Evolutionary conservation across 2,888 invertebrate genomes (phyloP), one percentile per base, ranked within the genome.

Genomic region (Campaea margaritaria): DNA sequence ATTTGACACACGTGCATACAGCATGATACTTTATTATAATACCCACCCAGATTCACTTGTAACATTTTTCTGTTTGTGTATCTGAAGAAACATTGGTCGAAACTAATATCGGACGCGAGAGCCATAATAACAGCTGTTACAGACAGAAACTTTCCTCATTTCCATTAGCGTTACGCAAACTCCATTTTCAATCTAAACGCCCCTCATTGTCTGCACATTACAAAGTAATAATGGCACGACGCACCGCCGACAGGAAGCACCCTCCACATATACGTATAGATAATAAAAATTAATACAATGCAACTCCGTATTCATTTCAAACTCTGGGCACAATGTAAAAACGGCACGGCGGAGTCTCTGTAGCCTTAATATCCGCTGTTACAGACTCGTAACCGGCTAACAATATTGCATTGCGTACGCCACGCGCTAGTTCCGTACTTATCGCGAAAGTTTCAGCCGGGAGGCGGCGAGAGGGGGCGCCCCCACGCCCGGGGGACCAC

Each of bases 401-500:
- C 91, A 91, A 91, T 92, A 91, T 92, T 91, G 91, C 89, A 85
- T 89, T 91, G 91, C 91, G 91, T 92, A 90, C 89, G 82, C 85
- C 85, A 90, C 91, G 90, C 91, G 91, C 87, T 91, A 90, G 90
- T 91, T 91, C 86, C 83, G 87, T 89, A 92, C 91, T 91, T 91
- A 91, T 91, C 91, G 89, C 87, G 84, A 91, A 92, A 92, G 84
- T 92, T 92, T 89, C 91, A 89, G 90, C 85, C 82, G 81, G 80
- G 85, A 82, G 77, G 80, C 86, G 82, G 77, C 85, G 82, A 74
- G 71, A 67, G 66, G 70, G 68, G 74, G 74, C 58, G 59, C 58
- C 54, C 48, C 59, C 55, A 62, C 43, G 70, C 14, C 59, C 31
- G 31, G 62, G 67, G 65, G 54, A 62, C 54, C 67, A 42, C 83